Percentiles rank a stretch among this genome's conserved stretches.
phyloP scores from a whole-genome alignment of 1,140 invertebrate species.

The Ladona fulva region DNA sequence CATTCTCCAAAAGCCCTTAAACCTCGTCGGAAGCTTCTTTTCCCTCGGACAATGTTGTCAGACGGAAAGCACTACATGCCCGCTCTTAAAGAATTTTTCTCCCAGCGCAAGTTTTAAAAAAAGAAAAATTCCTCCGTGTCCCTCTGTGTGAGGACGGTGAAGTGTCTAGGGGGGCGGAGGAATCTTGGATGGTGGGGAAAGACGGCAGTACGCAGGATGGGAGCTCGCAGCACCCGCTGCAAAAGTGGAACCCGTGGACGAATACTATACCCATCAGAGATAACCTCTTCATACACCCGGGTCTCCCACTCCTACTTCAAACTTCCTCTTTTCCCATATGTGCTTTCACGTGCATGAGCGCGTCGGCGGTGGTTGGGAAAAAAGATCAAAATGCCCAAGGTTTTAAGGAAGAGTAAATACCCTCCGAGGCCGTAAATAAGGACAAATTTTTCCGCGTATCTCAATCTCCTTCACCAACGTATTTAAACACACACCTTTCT shows the following conservation, averaged over 20 bases:
- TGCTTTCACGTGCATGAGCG: background rate
- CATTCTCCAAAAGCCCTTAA: too few relatives aligned
- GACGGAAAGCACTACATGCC: background rate
- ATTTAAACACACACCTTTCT: background rate
- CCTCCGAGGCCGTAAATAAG: background rate
- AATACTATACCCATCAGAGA: background rate
- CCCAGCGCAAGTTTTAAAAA: background rate
- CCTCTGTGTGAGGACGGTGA: background rate
- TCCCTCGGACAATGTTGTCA: background rate
- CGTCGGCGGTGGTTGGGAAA: background rate
- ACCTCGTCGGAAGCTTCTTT: background rate
- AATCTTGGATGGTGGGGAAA: too few relatives aligned
- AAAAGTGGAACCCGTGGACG: too few relatives aligned
- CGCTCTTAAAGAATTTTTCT: background rate
- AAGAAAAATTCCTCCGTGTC: background rate
- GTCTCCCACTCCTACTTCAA: background rate
- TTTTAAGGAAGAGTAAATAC: slow-evolving; percentile 2
- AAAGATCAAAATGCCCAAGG: background rate
- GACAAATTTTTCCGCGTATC: slow-evolving; percentile 3
- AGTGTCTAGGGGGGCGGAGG: too few relatives aligned
- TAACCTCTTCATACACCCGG: background rate
- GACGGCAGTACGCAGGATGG: too few relatives aligned
- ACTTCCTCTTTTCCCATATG: background rate
- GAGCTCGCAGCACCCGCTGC: too few relatives aligned
- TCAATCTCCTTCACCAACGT: background rate